Evolutionary conservation across 2,888 invertebrate genomes (phyloP).

Genomic region (Caenorhabditis sp.): DNA sequence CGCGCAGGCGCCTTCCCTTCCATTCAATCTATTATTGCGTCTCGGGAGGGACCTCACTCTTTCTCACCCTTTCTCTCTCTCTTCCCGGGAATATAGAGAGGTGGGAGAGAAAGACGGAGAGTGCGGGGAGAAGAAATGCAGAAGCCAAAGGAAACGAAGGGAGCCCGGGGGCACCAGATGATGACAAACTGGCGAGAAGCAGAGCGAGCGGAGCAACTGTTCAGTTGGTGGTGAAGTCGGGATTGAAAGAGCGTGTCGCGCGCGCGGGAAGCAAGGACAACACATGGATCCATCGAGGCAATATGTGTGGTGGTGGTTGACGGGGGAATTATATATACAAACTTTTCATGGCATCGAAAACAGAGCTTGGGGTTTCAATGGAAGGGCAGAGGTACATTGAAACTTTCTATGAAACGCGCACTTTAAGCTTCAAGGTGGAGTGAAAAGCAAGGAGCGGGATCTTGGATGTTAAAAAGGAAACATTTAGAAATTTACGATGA

Average conservation of each 20-base stretch:
- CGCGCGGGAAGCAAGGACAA: not conserved
- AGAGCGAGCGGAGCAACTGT: slow-evolving; percentile 39
- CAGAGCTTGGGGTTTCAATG: too few species aligned
- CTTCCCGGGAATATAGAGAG: slow-evolving; percentile 3
- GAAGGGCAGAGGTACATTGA: too few species aligned
- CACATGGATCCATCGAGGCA: slow-evolving; percentile 17
- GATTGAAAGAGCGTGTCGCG: slow-evolving; percentile 16
- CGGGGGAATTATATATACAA: slow-evolving; percentile 22
- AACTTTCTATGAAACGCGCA: too few species aligned
- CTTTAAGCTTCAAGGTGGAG: too few species aligned
- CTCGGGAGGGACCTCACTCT: too few species aligned
- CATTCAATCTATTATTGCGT: slow-evolving; percentile 30
- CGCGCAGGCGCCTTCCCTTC: slow-evolving; percentile 34
- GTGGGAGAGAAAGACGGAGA: not conserved
- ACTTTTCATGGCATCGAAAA: not conserved
- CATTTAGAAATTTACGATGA: too few species aligned
- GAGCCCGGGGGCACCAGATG: slow-evolving; percentile 28
- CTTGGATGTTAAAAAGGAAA: too few species aligned
- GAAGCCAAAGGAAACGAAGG: slow-evolving; percentile 8
- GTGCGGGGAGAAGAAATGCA: not conserved
- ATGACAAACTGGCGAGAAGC: slow-evolving; percentile 10
- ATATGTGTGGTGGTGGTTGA: slow-evolving; percentile 1
- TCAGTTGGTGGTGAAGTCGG: slow-evolving; percentile 11
- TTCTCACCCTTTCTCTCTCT: too few species aligned
- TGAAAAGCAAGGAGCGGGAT: too few species aligned